These are phyloP conservation scores for Elmis aenea DNA, from an alignment of 2,888 invertebrate genomes.

Conservation along the genomic window DNA sequence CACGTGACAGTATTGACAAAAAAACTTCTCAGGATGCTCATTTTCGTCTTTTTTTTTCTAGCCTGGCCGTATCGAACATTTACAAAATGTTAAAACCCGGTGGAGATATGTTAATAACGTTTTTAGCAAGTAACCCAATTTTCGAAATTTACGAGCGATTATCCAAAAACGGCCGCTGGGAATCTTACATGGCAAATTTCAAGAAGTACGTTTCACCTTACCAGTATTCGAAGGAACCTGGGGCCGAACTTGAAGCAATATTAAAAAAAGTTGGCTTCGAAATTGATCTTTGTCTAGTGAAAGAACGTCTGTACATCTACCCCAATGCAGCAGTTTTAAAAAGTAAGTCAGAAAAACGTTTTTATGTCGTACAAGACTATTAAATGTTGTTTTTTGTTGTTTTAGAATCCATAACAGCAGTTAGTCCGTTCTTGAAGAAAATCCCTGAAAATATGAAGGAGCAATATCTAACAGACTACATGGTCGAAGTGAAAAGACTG, in stretches of 20 bases:
- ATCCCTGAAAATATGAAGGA: constrained; percentile 56
- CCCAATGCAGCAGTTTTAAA: constrained; percentile 41
- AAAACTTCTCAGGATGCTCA: too few species aligned
- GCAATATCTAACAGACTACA: constrained; percentile 59
- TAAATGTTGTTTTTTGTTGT: constrained; percentile 25
- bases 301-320: constrained; percentile 53
- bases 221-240: constrained; percentile 53
- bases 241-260: constrained; percentile 42
- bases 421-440: constrained; percentile 63
- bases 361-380: too few species aligned
- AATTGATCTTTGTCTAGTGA: constrained; percentile 51
- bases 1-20: too few species aligned
- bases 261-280: constrained; percentile 55
- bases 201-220: constrained; percentile 63
- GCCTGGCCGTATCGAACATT: constrained; percentile 60
- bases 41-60: constrained; percentile 48
- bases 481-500: constrained; percentile 49
- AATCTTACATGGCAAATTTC: constrained; percentile 60
- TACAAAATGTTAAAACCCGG: constrained; percentile 59
- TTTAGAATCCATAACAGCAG: constrained; percentile 61
- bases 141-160: constrained; percentile 65
- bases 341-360: constrained; percentile 35
- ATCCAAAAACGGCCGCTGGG: constrained; percentile 54
- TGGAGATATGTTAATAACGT: constrained; percentile 65
- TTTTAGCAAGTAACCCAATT: constrained; percentile 63